A percentile compares a stretch with the other conserved stretches of the same genome.
Evolutionary conservation across 2,888 invertebrate species (phyloP).

Genomic region (Aelia acuminata): DNA sequence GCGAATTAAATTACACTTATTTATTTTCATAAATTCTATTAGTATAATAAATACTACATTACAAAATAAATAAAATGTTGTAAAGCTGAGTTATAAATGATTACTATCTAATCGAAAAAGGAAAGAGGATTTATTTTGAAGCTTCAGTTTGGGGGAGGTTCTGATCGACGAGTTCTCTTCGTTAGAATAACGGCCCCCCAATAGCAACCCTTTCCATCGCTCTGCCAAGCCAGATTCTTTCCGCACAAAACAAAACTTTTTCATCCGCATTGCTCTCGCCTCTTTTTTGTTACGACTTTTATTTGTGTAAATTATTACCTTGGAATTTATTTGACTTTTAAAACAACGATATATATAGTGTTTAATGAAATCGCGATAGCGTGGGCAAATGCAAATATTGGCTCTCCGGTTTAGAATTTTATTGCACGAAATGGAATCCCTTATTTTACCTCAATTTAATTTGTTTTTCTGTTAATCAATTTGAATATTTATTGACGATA

Average conservation of each 20-base stretch:
- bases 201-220: neutral
- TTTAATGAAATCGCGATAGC: neutral
- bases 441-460: too few relatives aligned
- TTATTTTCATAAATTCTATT: too few relatives aligned
- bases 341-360: neutral
- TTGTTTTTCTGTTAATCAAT: too few relatives aligned
- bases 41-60: too few relatives aligned
- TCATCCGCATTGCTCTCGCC: neutral
- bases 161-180: constrained; percentile 13
- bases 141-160: neutral
- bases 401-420: neutral
- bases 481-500: too few relatives aligned
- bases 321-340: neutral
- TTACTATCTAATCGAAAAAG: neutral
- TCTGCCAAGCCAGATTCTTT: neutral
- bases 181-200: neutral
- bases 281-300: neutral
- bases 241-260: constrained; percentile 4
- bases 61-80: neutral
- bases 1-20: too few relatives aligned
- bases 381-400: neutral
- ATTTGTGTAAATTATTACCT: neutral
- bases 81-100: neutral
- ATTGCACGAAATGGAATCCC: neutral
- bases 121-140: neutral